Percentiles rank a stretch among this genome's conserved stretches.
These are phyloP conservation scores for Cacoxenus indagator DNA, from an alignment of 2,888 invertebrate genomes.

Conservation along the genomic window DNA sequence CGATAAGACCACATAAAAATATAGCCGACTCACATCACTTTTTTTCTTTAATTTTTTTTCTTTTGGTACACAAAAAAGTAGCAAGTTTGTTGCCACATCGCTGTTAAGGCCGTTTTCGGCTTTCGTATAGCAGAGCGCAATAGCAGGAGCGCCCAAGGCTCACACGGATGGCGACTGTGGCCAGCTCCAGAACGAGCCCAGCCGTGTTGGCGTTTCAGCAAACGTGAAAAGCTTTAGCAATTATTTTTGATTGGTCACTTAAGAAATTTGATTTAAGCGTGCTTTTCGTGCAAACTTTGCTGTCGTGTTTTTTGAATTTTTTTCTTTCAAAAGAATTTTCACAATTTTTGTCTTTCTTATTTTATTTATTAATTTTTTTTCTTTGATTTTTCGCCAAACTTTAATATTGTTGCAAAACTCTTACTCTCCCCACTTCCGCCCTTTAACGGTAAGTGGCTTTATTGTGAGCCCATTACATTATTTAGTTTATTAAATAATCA, in stretches of 20 bases:
- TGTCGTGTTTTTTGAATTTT: slow-evolving; percentile 41
- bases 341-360: slow-evolving; percentile 23
- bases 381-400: neutral
- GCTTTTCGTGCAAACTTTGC: slow-evolving; percentile 38
- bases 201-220: neutral
- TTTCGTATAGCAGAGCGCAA: neutral
- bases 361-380: neutral
- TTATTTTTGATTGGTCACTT: slow-evolving; percentile 61
- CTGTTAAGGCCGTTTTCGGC: neutral
- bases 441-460: neutral
- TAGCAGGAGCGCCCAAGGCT: neutral
- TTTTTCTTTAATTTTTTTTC: neutral
- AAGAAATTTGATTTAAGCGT: slow-evolving; percentile 40
- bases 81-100: neutral
- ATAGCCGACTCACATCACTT: neutral
- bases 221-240: slow-evolving; percentile 37
- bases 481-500: slow-evolving; percentile 11
- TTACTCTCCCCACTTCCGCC: neutral
- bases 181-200: neutral
- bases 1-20: neutral
- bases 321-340: slow-evolving; percentile 48
- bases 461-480: neutral
- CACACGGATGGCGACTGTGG: neutral
- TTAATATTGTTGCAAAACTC: neutral
- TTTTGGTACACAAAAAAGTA: too few species aligned